Conservation (phyloP, 2,797 vertebrate species). For the Xerus rutilus region DNA sequence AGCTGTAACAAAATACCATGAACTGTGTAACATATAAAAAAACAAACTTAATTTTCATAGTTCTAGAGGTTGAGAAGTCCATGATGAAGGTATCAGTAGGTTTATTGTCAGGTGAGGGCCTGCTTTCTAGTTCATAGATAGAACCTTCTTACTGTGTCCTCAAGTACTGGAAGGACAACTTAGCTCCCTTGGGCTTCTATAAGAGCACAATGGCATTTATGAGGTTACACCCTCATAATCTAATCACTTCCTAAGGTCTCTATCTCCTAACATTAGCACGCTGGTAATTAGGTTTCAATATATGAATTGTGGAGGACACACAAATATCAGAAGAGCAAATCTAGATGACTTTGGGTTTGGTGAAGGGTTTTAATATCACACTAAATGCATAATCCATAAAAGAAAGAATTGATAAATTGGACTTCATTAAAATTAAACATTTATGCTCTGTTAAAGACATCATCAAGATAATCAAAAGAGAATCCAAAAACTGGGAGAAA, state of each 20-base stretch:
- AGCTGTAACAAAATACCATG: not conserved
- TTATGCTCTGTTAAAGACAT: not conserved
- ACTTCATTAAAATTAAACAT: not conserved
- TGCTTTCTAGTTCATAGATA: not conserved
- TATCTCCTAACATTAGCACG: too few species aligned
- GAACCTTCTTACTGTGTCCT: not conserved
- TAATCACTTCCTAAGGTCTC: not conserved
- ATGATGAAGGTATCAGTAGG: not conserved
- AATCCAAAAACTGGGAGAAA: not conserved
- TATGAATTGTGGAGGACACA: not conserved
- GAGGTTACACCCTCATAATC: not conserved
- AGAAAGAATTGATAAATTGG: not conserved
- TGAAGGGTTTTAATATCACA: not conserved
- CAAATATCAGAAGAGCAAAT: not conserved
- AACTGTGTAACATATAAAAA: not conserved
- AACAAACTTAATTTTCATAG: not conserved
- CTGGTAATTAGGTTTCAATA: not conserved
- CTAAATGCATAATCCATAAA: not conserved
- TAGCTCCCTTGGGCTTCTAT: too few species aligned
- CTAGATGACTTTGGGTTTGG: not conserved
- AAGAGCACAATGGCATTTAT: not conserved
- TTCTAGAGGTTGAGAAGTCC: too few species aligned
- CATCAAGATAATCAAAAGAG: not conserved
- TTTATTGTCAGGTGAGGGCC: not conserved
- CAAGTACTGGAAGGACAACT: not conserved